phyloP scores from a whole-genome alignment of 2,113 vertebrate species.

The Pomatostomus ruficeps region DNA sequence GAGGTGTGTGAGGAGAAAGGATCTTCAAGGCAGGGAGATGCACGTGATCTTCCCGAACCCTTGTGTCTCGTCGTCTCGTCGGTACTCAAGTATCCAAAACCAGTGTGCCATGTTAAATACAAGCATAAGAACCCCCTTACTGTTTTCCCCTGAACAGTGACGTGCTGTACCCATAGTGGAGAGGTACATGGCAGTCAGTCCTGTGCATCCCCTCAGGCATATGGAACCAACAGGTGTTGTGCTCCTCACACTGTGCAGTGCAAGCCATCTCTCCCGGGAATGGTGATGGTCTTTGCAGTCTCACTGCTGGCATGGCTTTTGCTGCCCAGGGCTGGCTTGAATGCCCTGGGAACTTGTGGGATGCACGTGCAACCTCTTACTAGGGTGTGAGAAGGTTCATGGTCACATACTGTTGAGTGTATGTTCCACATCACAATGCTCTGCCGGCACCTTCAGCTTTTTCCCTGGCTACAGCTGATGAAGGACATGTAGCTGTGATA shows the following conservation, averaged over 20 bases:
- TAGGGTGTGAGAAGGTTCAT: accelerated
- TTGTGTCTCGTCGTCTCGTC: accelerated
- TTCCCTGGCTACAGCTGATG: background rate
- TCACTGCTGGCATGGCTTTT: background rate
- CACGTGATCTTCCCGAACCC: accelerated
- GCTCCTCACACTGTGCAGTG: accelerated
- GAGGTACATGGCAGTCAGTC: no score
- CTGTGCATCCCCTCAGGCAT: accelerated
- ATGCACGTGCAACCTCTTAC: accelerated
- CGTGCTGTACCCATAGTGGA: accelerated
- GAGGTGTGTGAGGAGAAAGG: accelerated
- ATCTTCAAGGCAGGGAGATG: accelerated
- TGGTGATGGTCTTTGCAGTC: background rate
- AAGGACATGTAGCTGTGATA: accelerated
- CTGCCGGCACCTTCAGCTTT: background rate
- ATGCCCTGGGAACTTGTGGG: accelerated
- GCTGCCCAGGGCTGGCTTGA: background rate
- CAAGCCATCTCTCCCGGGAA: background rate
- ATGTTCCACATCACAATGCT: background rate
- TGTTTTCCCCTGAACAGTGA: accelerated
- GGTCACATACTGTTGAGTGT: accelerated
- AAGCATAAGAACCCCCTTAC: accelerated
- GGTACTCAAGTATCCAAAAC: background rate
- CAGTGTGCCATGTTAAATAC: background rate
- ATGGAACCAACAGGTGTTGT: background rate